Evolutionary conservation across 2,888 invertebrate species (phyloP), one percentile per base, ranked within the genome.

Genomic region (Capitulum mitella): DNA sequence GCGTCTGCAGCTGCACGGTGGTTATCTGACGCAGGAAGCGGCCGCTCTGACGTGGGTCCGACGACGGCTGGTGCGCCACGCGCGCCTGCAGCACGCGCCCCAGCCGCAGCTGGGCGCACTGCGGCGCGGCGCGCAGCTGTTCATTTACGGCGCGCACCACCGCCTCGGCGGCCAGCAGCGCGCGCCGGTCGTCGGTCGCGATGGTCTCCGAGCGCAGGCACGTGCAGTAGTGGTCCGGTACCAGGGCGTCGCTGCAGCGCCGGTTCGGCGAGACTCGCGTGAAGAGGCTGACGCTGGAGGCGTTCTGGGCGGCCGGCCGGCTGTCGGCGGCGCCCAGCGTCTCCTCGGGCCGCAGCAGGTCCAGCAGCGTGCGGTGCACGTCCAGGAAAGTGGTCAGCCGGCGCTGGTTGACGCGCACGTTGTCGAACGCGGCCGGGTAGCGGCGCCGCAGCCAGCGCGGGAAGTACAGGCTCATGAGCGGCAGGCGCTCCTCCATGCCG

Each of bases 181-280:
- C n/a, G n/a, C n/a, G n/a, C n/a, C 6, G 54, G 54, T 54, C 54
- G 6, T 6, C 16, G 19, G 19, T 6, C 19, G 19, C 1, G 22
- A 54, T 19, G 6, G 0, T 6, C 54, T 54, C 19, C 22, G 54
- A 54, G 6, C 8, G 19, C 22, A 54, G 92, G 82, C 97, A 97
- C 37, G 94, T 92, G 85, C 97, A 97, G 92, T 93, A 97, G 84
- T 95, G 93, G 43, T 91, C 90, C 0, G 91, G 90, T 80, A 97
- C 93, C 1, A 88, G 90, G 0, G 96, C 95, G 80, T 88, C 87
- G 78, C 89, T 87, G 84, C 97, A 97, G 0, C 92, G 93, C 75
- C 96, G 88, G 79, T 89, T 88, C 58, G 84, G 85, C 0, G 93
- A 91, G 80, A 97, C 89, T 0, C 91, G 89, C 40, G 91, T 85